Evolutionary conservation across 2,113 vertebrate species (phyloP), one percentile per base, ranked within the genome.

Genomic region (Ellobius talpinus): DNA sequence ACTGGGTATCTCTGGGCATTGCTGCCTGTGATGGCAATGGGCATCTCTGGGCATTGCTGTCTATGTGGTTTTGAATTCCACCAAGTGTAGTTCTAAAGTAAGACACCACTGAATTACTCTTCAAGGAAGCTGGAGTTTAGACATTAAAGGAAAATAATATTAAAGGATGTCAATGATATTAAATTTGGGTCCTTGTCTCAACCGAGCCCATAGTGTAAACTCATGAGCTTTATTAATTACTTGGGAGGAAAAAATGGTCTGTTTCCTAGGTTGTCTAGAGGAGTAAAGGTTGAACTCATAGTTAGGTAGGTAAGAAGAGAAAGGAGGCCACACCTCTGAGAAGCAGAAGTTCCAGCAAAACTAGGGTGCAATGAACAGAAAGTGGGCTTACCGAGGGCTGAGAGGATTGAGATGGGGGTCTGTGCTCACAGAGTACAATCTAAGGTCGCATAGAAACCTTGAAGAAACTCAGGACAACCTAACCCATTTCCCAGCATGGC

Each of bases 111-210:
- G 47, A 50, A 42, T 73, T 96, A 55, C 33, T 93, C 93, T 81
- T 45, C 50, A 58, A 85, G 45, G 72, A 79, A 93, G 23, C 6
- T 89, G 19, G 82, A 6, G 82, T 89, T 87, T 95, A 74, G 7
- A 90, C 36, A 91, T 84, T 73, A 68, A 84, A 93, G 9, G 23
- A 24, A 97, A 93, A 87, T 94, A 33, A 16, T 17, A 72, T 19
- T 72, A 72, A 16, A 72, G n/a, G 70, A 72, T 77, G 13, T 8
- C 78, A 91, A 78, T 55, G 29, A 39, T 89, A 45, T 58, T 58
- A 91, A 91, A 77, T 68, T 52, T 95, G 23, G 12, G 8, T 88
- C 6, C 58, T 68, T 70, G 10, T 39, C 33, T 66, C 73, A 95
- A 23, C 42, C 24, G 36, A 55, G 33, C 21, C 50, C 47, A 3